A percentile compares a stretch with the other conserved stretches of the same genome.
phyloP scores from a whole-genome alignment of 2,888 invertebrate species.

The Rambutsinella grinnellia region DNA sequence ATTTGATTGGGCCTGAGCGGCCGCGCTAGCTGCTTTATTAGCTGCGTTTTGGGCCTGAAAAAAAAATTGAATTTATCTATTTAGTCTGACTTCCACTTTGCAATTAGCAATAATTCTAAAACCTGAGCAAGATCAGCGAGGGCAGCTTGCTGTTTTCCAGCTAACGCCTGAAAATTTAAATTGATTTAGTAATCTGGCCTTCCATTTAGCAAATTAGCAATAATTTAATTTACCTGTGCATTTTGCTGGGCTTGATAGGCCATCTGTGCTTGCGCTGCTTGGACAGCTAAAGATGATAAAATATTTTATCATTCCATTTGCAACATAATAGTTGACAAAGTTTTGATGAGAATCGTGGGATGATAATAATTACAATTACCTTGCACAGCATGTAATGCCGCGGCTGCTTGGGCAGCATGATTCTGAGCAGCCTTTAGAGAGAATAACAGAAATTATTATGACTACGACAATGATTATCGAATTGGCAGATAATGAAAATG shows the following conservation, averaged over 20 bases:
- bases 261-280: conserved; percentile 65
- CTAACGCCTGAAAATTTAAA: conserved; percentile 43
- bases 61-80: conserved; percentile 1
- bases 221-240: conserved; percentile 49
- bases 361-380: conserved; percentile 3
- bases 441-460: no score
- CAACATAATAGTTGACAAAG: background rate
- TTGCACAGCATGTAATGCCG: conserved; percentile 61
- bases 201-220: no score
- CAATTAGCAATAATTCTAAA: background rate
- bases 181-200: background rate
- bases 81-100: no score
- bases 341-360: no score
- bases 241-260: conserved; percentile 66
- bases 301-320: background rate
- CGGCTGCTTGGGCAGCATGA: conserved; percentile 62
- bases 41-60: conserved; percentile 43
- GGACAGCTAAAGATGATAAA: conserved; percentile 29
- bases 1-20: conserved; percentile 64
- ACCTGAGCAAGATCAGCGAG: conserved; percentile 63
- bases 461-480: no score
- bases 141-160: conserved; percentile 65
- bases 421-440: conserved; percentile 54
- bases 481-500: no score
- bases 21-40: conserved; percentile 60